Base-by-base conservation (phyloP, 2,797 vertebrate genomes). In the Platalea minor region DNA sequence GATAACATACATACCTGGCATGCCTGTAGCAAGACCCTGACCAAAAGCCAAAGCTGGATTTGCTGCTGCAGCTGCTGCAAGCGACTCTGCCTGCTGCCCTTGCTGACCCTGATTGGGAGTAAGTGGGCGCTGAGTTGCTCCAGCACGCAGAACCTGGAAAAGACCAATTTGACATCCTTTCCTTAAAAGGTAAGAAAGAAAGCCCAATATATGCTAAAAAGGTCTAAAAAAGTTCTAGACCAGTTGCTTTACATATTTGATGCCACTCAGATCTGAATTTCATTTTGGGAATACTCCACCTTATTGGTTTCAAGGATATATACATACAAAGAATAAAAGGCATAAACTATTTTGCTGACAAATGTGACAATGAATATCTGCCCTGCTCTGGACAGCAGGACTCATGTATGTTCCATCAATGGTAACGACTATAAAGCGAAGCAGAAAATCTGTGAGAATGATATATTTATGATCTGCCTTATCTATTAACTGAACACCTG, bases 51-150 rank as follows among this genome's bases (percentile, higher is more conserved):
- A 98, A 70, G 99, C 98, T 91, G 99, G 98, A 97, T 99, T 99
- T 95, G 99, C 98, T 59, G 98, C 98, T 46, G 98, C 99, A 84
- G 99, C 99, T 77, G 99, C 99, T 87, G 99, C 99, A 84, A 99
- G 98, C 64, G 99, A 99, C 94, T 99, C 99, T 94, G 98, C 98
- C 97, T 99, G 99, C 93, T 99, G 99, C 96, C 99, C 99, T 95
- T 99, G 99, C 89, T 99, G 99, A 53, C 99, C 98, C 97, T 99
- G 99, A 31, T 96, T 99, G 23, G 99, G 99, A 84, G 99, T 99
- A 53, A 99, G 99, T 17, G 99, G 99, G 89, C 99, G 98, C 97
- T 99, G 99, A 98, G 98, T 99, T 96, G 92, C 97, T 97, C 99
- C 99, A 95, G 99, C 98, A 79, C 99, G 99, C 97, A 99, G 99